phyloP scores from a whole-genome alignment of 2,797 vertebrate genomes.

The Kryptolebias ocellatus region DNA sequence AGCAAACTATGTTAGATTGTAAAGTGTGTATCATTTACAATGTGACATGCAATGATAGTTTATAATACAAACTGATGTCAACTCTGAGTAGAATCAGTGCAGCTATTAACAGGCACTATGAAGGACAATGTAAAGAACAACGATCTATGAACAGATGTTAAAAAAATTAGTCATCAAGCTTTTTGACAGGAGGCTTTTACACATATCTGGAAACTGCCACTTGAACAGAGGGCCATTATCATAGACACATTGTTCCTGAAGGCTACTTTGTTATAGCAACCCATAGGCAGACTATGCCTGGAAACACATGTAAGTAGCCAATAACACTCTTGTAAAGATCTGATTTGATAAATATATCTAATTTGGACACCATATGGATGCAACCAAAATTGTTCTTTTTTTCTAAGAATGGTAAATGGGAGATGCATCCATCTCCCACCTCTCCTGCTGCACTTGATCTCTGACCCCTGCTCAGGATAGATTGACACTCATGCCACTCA shows the following conservation, averaged over 20 bases:
- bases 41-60: background rate
- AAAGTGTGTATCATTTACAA: background rate
- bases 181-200: background rate
- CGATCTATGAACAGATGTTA: background rate
- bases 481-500: slow-evolving; percentile 73
- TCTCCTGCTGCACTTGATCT: slow-evolving; percentile 64
- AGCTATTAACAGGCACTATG: background rate
- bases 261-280: background rate
- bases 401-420: slow-evolving; percentile 33
- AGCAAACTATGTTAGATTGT: background rate
- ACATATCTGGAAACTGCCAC: background rate
- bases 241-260: background rate
- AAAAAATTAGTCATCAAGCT: slow-evolving; percentile 1
- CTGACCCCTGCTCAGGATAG: slow-evolving; percentile 70
- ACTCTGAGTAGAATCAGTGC: background rate
- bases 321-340: background rate
- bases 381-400: slow-evolving; percentile 14
- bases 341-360: background rate
- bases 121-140: background rate
- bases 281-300: background rate
- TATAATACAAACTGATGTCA: background rate
- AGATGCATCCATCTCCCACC: slow-evolving; percentile 58
- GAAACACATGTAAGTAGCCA: background rate
- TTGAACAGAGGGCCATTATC: background rate
- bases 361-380: background rate